Evolutionary conservation across 2,797 vertebrate genomes (phyloP), one percentile per base, ranked within the genome.

Genomic region (Parotocinclus haroldoi): DNA sequence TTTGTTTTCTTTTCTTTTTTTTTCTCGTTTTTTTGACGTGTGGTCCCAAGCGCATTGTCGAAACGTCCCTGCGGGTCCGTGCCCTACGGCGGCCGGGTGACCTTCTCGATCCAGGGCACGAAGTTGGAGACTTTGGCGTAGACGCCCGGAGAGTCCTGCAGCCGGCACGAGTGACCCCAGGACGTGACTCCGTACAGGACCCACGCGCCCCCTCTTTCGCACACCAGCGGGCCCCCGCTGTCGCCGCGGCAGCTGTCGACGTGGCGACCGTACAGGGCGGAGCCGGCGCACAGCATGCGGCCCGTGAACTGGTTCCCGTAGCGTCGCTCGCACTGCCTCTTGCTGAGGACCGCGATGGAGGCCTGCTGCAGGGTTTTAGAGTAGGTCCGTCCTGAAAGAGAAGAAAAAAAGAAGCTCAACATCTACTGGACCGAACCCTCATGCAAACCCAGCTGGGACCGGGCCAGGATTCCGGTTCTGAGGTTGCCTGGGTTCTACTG

Each of bases 181-280:
- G 97, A 99, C 0, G 97, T 99, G 59, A 99, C 93, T 3, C 97
- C 97, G 0, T 93, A 98, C n/a, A 98, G 91, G 9, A 91, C 94
- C 97, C 97, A 99, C 46, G 87, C 84, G 36, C 86, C 91, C 46
- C 90, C 85, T n/a, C 82, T 90, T 79, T 97, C 89, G 1, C 97
- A 99, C 87, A 96, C 90, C 70, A 99, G 78, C 0, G 97, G 97
- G 7, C 96, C 97, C 0, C 97, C 96, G 0, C 96, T 99, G 86
- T 99, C 96, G 3, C 97, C 96, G 4, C 96, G 95, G 75, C 96
- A 99, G 85, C 95, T 99, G 80, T 99, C 97, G 68, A 95, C 94
- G 0, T 88, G 92, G 16, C 74, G 90, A 51, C 91, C 89, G 0
- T 89, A 79, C 4, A 85, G 85, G 39, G 88, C 0, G 9, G 87